phyloP scores from a whole-genome alignment of 2,797 vertebrate species.

The Hapalemur alaotrensis region DNA sequence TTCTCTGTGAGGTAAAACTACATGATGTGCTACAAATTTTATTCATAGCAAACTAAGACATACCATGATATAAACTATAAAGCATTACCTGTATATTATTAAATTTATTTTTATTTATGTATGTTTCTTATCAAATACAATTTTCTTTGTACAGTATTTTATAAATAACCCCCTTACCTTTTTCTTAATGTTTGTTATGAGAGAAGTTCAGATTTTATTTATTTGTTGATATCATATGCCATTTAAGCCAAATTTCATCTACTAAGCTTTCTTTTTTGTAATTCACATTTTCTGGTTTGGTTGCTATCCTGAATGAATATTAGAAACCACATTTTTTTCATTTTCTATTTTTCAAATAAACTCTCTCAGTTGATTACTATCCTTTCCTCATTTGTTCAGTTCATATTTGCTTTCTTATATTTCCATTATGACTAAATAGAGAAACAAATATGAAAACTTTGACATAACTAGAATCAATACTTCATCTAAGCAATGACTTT shows the following conservation, averaged over 20 bases:
- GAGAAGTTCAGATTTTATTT: conserved; percentile 70
- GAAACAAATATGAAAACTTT: background rate
- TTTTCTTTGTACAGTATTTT: conserved; percentile 69
- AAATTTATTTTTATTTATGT: conserved; percentile 79
- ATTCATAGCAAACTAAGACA: conserved; percentile 65
- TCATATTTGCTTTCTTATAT: background rate
- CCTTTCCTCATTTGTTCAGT: background rate
- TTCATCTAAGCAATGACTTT: background rate
- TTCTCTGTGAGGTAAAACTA: conserved; percentile 75
- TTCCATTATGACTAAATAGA: background rate
- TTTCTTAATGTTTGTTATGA: conserved; percentile 76
- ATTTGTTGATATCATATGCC: conserved; percentile 22
- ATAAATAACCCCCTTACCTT: conserved; percentile 59
- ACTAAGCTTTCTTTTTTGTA: conserved; percentile 58
- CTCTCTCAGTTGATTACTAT: background rate
- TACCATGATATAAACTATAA: conserved; percentile 71
- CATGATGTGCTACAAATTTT: conserved; percentile 58
- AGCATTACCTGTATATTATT: conserved; percentile 75
- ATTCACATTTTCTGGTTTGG: conserved; percentile 68
- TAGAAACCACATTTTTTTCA: conserved; percentile 43
- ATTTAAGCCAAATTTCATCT: conserved; percentile 57
- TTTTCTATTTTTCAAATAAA: conserved; percentile 79
- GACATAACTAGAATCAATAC: background rate
- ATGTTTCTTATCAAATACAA: conserved; percentile 5
- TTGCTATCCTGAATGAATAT: conserved; percentile 74